Evolutionary conservation across 2,888 invertebrate genomes (phyloP).

Genomic region (Tipula helvola): DNA sequence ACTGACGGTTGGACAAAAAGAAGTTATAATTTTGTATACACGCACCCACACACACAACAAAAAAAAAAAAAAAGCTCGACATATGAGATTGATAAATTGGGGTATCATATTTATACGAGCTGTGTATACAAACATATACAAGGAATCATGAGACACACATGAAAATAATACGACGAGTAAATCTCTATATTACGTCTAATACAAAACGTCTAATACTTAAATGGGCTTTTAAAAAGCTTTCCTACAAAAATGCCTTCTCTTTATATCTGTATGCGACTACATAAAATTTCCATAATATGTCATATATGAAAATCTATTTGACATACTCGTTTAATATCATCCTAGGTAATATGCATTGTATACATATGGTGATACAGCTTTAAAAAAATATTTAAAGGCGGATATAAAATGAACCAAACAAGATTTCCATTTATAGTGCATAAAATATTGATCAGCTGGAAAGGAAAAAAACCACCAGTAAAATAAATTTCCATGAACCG

Average conservation of each 20-base stretch:
- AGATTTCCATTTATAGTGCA: not conserved
- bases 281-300: not conserved
- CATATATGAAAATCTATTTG: not conserved
- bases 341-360: not conserved
- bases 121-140: not conserved
- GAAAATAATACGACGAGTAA: not conserved
- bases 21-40: not conserved
- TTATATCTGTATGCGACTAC: not conserved
- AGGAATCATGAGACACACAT: not conserved
- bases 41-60: not conserved
- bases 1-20: not conserved
- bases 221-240: not conserved
- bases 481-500: not conserved
- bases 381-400: not conserved
- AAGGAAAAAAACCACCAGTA: not conserved
- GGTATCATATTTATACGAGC: not conserved
- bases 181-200: not conserved
- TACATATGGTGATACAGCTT: not conserved
- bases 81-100: not conserved
- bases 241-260: not conserved
- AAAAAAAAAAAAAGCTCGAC: not conserved
- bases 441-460: not conserved
- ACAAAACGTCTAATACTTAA: not conserved
- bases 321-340: not conserved
- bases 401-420: not conserved